Conservation (phyloP, 53 echinoderm and acorn worm species). For the Pentamera pediparva region DNA sequence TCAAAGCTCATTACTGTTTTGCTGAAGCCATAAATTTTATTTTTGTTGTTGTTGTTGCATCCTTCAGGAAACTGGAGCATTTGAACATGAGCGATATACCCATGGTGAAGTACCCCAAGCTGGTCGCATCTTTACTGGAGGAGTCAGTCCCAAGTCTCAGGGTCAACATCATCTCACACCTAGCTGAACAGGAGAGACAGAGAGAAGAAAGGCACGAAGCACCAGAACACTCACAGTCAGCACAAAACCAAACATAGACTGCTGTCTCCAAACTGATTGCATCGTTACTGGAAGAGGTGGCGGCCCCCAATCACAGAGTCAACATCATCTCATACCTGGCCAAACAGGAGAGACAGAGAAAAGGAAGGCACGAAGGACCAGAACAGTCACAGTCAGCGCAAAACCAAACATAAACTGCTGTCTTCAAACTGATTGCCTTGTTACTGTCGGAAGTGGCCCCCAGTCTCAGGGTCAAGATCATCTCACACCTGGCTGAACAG, state of each 20-base stretch:
- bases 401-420: no score
- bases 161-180: slow-evolving; percentile 55
- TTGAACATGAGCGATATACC: slow-evolving; percentile 79
- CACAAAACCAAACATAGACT: no score
- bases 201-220: neutral
- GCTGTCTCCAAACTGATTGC: slow-evolving; percentile 53
- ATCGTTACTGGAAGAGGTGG: slow-evolving; percentile 83
- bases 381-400: no score
- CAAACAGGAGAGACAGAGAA: neutral
- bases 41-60: no score
- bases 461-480: slow-evolving; percentile 49
- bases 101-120: slow-evolving; percentile 35
- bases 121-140: slow-evolving; percentile 80
- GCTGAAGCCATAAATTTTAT: no score
- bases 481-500: slow-evolving; percentile 37
- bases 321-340: slow-evolving; percentile 48
- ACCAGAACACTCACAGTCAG: no score
- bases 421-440: slow-evolving; percentile 56
- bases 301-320: slow-evolving; percentile 54
- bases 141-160: slow-evolving; percentile 62
- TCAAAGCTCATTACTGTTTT: no score
- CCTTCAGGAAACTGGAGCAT: slow-evolving; percentile 62
- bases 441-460: slow-evolving; percentile 85
- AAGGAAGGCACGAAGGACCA: no score
- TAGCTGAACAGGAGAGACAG: slow-evolving; percentile 1